Conservation (phyloP, 2,888 invertebrate genomes). For the Drosophila picticornis region DNA sequence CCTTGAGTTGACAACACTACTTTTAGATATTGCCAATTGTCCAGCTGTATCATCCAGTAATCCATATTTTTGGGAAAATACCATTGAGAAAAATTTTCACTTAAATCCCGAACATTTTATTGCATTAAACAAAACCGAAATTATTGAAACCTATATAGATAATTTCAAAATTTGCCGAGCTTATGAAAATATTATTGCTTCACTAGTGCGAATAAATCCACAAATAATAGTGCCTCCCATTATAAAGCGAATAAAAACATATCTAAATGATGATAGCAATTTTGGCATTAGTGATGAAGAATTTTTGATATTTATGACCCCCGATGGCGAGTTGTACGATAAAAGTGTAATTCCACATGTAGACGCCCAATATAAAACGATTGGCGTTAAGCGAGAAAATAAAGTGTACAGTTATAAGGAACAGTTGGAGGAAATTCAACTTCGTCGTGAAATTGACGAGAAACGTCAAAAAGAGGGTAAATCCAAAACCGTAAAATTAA, state of each 20-base stretch:
- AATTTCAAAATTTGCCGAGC: conserved; percentile 86
- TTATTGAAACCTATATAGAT: conserved; percentile 88
- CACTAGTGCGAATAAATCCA: conserved; percentile 88
- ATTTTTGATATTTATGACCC: conserved; percentile 92
- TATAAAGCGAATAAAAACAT: conserved; percentile 87
- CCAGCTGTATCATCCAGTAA: conserved; percentile 88
- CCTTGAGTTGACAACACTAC: conserved; percentile 88
- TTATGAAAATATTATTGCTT: conserved; percentile 90
- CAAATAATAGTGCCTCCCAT: conserved; percentile 89
- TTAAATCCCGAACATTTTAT: conserved; percentile 87
- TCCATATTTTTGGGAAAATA: conserved; percentile 89
- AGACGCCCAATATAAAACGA: conserved; percentile 82
- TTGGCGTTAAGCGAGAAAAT: conserved; percentile 95
- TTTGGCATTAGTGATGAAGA: conserved; percentile 91
- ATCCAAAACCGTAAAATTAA: conserved; percentile 89
- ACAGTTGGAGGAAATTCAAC: conserved; percentile 96
- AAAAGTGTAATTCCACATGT: conserved; percentile 90
- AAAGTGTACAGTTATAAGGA: conserved; percentile 98
- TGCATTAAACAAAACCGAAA: conserved; percentile 86
- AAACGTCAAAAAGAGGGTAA: conserved; percentile 93
- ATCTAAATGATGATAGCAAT: conserved; percentile 89
- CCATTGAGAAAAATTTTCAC: conserved; percentile 85
- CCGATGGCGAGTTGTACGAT: conserved; percentile 96
- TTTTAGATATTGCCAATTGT: conserved; percentile 91
- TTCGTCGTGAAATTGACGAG: conserved; percentile 96